Percentiles rank a stretch among this genome's conserved stretches.
phyloP scores from a whole-genome alignment of 2,888 invertebrate genomes.

The Arrhopalites spinosus region DNA sequence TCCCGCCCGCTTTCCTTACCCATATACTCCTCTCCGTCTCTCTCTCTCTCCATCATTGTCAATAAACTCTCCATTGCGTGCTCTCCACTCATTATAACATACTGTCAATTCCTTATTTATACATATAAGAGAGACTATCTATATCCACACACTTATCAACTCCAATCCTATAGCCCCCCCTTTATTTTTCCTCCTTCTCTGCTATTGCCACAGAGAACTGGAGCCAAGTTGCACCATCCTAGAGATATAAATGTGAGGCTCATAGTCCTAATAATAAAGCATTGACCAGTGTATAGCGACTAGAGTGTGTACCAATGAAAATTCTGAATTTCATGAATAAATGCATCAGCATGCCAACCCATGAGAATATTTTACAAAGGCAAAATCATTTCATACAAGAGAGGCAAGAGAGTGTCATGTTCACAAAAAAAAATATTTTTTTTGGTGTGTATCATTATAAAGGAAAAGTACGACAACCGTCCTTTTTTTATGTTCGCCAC shows the following conservation, averaged over 20 bases:
- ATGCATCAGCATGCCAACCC: not conserved
- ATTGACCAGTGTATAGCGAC: not conserved
- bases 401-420: not conserved
- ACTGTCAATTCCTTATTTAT: conserved; percentile 40
- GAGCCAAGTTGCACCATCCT: not conserved
- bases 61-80: conserved; percentile 39
- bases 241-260: not conserved
- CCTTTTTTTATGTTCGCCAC: too few relatives aligned
- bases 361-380: too few relatives aligned
- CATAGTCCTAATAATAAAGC: conserved; percentile 1
- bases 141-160: not conserved
- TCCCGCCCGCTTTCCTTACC: conserved; percentile 33
- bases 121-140: not conserved
- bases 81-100: conserved; percentile 34
- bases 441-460: too few relatives aligned
- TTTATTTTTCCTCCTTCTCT: too few relatives aligned
- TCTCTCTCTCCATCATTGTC: conserved; percentile 39
- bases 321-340: not conserved
- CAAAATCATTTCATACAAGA: not conserved
- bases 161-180: not conserved
- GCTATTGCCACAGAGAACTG: not conserved
- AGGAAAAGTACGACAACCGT: too few relatives aligned
- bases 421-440: too few relatives aligned
- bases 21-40: conserved; percentile 15
- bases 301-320: not conserved